Base-by-base conservation (phyloP, 2,888 invertebrate genomes). In the Bembecia ichneumoniformis region DNA sequence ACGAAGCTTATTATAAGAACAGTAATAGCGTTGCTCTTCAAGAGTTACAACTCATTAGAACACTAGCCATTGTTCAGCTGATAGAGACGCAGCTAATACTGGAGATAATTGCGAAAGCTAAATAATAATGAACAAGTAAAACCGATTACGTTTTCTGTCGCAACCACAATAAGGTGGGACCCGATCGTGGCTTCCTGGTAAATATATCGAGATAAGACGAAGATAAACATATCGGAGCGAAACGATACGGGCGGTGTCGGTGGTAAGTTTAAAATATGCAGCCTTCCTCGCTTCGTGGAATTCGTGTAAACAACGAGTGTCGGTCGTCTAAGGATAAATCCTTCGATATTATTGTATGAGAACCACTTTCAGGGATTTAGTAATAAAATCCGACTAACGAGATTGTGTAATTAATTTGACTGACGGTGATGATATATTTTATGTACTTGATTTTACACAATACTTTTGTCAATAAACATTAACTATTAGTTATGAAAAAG, bases 141-240 rank as follows among this genome's bases (percentile, higher is more conserved):
- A 64, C 60, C 63, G 69, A 74, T 77, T 71, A 74, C 66, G 66
- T 68, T 68, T 61, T 62, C 62, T 58, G 60, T 60, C 57, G 68
- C 62, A 77, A 77, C 69, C 77, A 28, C 28, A 76, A 82, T 78
- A 82, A 72, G 73, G 65, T 73, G 67, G 70, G 69, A 73, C 66
- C 64, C 65, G 72, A 71, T 71, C 71, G 74, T 67, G 73, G 76
- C 71, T 72, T 76, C 16, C 73, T 77, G 77, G 81, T 80, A 82
- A 82, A 82, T 81, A 81, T 77, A 78, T 82, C 77, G 77, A 77
- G 74, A 82, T 78, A 79, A 82, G 75, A 75, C 75, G 69, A 81
- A 81, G 77, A 81, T 81, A 82, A 84, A 83, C 74, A 83, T 75
- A 78, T 77, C 74, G 74, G 59, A 69, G 64, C 66, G 66, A 64